Base-by-base conservation (phyloP, 2,113 vertebrate species). In the Tretioscincus oriximinensis region DNA sequence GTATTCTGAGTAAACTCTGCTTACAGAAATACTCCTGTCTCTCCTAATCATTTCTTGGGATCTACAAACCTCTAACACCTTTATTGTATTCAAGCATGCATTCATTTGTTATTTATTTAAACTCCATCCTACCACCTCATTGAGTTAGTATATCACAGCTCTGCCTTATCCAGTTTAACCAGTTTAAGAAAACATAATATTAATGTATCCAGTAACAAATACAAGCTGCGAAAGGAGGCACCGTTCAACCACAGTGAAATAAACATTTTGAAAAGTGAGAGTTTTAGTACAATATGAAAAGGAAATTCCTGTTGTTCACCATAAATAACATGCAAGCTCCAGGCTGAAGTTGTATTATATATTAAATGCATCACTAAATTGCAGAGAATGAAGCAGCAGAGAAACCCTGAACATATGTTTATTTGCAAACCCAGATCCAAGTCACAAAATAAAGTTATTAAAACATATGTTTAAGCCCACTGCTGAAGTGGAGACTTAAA, bases 391-490 rank as follows among this genome's bases (percentile, higher is more conserved):
- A 28, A 31, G 65, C 24, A 58, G 21, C 41, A 26, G 41, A 22
- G 54, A 64, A 73, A 65, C 8, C 47, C 63, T 7, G 45, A 21
- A 63, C 61, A 64, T 31, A 64, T 80, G 61, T 73, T 80, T 72
- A 75, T 29, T 58, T 45, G 49, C 28, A 75, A 75, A 31, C 72
- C 74, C 24, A 41, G 16, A 68, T 75, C 67, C 63, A 75, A 68
- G 49, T 73, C 78, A 65, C 24, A 73, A 73, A 73, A 71, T 4
- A 54, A 51, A 67, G 49, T 60, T 69, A 60, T 29, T 76, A 76
- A 80, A 76, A 28, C 64, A 76, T 61, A 68, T 47, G 10, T 9
- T 81, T 74, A 81, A 81, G 65, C 49, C 24, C 14, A 41, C 63
- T 74, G 7, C 49, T 10, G 28, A 81, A 68, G 29, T 28, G 16